Percentiles rank a stretch among this genome's conserved stretches.
These are phyloP conservation scores for Antrozous pallidus DNA, from an alignment of 2,797 vertebrate species.

Conservation along the genomic window DNA sequence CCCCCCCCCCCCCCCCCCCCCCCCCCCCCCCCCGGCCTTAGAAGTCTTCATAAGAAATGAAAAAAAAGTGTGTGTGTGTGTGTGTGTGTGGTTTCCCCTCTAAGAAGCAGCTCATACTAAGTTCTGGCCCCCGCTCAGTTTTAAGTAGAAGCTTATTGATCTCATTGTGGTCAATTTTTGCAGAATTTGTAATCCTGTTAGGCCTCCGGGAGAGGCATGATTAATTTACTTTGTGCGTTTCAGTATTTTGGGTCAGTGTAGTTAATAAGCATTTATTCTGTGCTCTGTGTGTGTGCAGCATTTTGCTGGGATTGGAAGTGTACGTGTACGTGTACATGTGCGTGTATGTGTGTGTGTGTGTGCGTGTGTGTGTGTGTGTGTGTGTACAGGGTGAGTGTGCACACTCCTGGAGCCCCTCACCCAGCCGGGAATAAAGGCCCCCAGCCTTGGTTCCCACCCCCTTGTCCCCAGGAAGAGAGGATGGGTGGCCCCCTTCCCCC, in stretches of 20 bases:
- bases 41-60: not conserved
- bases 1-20: no score
- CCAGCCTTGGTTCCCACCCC: not conserved
- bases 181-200: constrained; percentile 57
- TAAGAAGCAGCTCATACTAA: not conserved
- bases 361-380: not conserved
- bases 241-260: constrained; percentile 41
- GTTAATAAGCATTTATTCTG: constrained; percentile 56
- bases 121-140: constrained; percentile 9
- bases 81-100: not conserved
- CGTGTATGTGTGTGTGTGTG: not conserved
- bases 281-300: not conserved
- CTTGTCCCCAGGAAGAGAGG: not conserved
- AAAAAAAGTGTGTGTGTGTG: not conserved
- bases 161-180: constrained; percentile 25
- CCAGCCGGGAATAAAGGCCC: not conserved
- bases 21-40: no score
- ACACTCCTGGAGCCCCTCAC: not conserved
- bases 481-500: not conserved
- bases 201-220: constrained; percentile 9
- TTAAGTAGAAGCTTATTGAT: constrained; percentile 24
- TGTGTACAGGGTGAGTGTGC: rapidly evolving
- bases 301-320: not conserved
- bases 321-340: not conserved
- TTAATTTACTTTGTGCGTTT: constrained; percentile 53